phyloP scores from a whole-genome alignment of 2,888 invertebrate species.

The Ophion ventricosus region DNA sequence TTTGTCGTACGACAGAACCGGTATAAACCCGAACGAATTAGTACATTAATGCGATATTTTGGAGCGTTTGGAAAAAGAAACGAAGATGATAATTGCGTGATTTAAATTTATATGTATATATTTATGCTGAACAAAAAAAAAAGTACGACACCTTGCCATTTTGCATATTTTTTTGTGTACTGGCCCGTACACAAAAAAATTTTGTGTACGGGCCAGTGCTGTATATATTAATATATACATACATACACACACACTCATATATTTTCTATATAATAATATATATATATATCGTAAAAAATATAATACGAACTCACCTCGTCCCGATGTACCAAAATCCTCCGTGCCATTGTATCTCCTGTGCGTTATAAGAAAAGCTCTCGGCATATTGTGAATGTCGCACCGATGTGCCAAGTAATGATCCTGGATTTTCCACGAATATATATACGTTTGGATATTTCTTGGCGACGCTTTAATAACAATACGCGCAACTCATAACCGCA shows the following conservation, averaged over 20 bases:
- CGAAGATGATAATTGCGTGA: background rate
- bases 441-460: slow-evolving; percentile 34
- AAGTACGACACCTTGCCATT: background rate
- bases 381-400: slow-evolving; percentile 82
- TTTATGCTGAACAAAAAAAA: background rate
- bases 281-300: slow-evolving; percentile 3
- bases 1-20: slow-evolving; percentile 47
- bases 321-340: slow-evolving; percentile 77
- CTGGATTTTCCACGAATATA: background rate
- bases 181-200: no score
- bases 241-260: no score
- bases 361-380: slow-evolving; percentile 87
- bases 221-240: background rate
- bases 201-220: background rate
- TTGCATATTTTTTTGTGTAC: background rate
- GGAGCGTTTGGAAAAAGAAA: background rate
- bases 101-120: background rate
- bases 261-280: no score
- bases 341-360: slow-evolving; percentile 85
- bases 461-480: slow-evolving; percentile 47
- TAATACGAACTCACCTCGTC: slow-evolving; percentile 74
- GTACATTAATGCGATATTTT: background rate
- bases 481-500: slow-evolving; percentile 60
- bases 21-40: no score
- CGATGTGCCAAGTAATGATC: background rate